phyloP scores from a whole-genome alignment of 2,888 invertebrate species.

The Stenodema calcarata region DNA sequence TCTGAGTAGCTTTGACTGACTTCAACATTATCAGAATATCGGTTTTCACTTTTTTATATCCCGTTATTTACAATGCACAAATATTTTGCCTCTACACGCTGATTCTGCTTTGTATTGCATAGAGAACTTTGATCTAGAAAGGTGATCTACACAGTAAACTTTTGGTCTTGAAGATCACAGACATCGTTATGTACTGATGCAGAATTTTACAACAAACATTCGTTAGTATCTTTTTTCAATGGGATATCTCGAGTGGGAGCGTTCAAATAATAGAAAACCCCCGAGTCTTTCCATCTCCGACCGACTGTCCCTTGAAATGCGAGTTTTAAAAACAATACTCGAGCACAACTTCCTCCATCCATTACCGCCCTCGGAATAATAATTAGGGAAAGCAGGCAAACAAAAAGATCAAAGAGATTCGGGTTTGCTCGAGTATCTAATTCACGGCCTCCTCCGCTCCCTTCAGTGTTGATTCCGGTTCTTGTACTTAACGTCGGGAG shows the following conservation, averaged over 20 bases:
- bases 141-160: too few species aligned
- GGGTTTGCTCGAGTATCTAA: slow-evolving; percentile 43
- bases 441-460: slow-evolving; percentile 14
- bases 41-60: too few species aligned
- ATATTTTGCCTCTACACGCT: too few species aligned
- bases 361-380: slow-evolving; percentile 23
- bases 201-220: background rate
- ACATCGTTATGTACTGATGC: background rate
- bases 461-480: slow-evolving; percentile 37
- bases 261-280: background rate
- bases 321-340: background rate
- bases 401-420: slow-evolving; percentile 18
- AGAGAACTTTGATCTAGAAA: too few species aligned
- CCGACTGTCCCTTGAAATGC: background rate
- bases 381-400: slow-evolving; percentile 34
- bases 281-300: background rate
- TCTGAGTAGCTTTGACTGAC: too few species aligned
- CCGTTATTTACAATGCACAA: too few species aligned
- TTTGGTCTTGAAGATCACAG: background rate
- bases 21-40: too few species aligned
- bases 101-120: too few species aligned
- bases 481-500: slow-evolving; percentile 24
- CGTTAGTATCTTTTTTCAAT: background rate
- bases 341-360: slow-evolving; percentile 36
- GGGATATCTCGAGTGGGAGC: background rate